phyloP scores from a whole-genome alignment of 2,888 invertebrate species.

The Phaonia tiefii region DNA sequence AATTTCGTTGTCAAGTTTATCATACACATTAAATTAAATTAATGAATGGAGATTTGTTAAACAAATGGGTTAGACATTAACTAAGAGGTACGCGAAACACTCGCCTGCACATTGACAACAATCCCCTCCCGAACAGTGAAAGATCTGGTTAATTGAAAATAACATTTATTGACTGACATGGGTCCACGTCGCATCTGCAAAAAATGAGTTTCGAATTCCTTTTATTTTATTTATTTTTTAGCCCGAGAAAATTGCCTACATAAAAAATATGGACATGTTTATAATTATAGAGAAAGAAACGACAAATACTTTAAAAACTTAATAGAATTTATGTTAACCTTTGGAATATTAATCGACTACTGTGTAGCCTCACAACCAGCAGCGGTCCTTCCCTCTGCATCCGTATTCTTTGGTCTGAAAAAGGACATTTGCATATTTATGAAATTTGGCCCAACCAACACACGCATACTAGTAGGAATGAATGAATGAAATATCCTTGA shows the following conservation, averaged over 20 bases:
- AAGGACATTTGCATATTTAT: constrained; percentile 56
- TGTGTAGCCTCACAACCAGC: not conserved
- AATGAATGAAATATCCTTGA: constrained; percentile 46
- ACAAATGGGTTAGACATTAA: constrained; percentile 26
- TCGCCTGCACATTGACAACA: too few relatives aligned
- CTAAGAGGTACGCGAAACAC: not conserved
- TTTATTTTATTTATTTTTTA: not conserved
- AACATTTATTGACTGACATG: not conserved
- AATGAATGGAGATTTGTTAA: constrained; percentile 36
- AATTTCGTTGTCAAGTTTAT: constrained; percentile 25
- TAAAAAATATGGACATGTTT: constrained; percentile 6
- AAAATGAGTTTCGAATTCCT: too few relatives aligned
- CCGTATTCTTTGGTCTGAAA: constrained; percentile 7
- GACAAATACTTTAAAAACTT: constrained; percentile 24
- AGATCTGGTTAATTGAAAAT: not conserved
- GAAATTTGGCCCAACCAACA: constrained; percentile 36
- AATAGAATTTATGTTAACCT: constrained; percentile 50
- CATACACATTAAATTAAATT: constrained; percentile 39
- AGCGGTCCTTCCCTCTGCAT: constrained; percentile 1
- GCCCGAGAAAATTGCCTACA: not conserved
- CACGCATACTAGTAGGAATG: not conserved
- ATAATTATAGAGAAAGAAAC: constrained; percentile 52
- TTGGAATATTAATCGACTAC: constrained; percentile 52
- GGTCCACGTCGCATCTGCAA: not conserved
- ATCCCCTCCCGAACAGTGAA: constrained; percentile 12